Evolutionary conservation across 2,888 invertebrate genomes (phyloP).

Genomic region (Halictus ligatus): DNA sequence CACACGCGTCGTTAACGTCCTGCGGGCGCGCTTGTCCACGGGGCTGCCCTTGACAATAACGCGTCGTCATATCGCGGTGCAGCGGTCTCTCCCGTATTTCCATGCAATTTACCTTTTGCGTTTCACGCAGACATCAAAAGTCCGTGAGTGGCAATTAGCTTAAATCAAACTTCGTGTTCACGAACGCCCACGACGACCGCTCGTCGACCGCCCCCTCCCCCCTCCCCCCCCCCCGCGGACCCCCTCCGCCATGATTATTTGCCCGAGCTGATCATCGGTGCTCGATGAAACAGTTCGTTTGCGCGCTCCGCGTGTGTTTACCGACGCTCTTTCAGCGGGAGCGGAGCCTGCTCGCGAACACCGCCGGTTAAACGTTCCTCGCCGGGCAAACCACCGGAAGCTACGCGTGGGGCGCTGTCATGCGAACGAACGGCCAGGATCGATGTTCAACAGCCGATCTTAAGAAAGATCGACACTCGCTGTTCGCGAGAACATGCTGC

Average conservation of each 20-base stretch:
- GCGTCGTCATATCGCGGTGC: slow-evolving; percentile 50
- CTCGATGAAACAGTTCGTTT: slow-evolving; percentile 64
- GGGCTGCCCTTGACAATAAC: slow-evolving; percentile 72
- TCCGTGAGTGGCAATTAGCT: slow-evolving; percentile 74
- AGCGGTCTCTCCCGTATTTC: slow-evolving; percentile 67
- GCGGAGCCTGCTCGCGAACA: not conserved
- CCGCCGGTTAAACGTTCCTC: not conserved
- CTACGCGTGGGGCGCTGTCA: not conserved
- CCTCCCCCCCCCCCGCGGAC: too few relatives aligned
- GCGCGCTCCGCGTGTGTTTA: slow-evolving; percentile 25
- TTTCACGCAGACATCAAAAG: slow-evolving; percentile 71
- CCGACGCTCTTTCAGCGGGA: slow-evolving; percentile 7
- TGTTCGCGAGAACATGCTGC: not conserved
- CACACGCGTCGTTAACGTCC: slow-evolving; percentile 65
- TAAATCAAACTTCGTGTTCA: slow-evolving; percentile 69
- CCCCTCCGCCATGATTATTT: too few relatives aligned
- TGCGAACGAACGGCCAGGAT: not conserved
- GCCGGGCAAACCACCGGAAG: not conserved
- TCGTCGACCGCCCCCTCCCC: slow-evolving; percentile 1
- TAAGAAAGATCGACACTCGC: not conserved
- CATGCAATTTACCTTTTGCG: slow-evolving; percentile 71
- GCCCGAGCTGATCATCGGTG: slow-evolving; percentile 64
- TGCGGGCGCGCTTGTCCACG: slow-evolving; percentile 48
- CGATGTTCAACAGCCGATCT: slow-evolving; percentile 2
- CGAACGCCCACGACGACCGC: slow-evolving; percentile 61